phyloP scores from a whole-genome alignment of 37 sponge, comb jelly and placozoan species.

The Cliona cf. orientalis region DNA sequence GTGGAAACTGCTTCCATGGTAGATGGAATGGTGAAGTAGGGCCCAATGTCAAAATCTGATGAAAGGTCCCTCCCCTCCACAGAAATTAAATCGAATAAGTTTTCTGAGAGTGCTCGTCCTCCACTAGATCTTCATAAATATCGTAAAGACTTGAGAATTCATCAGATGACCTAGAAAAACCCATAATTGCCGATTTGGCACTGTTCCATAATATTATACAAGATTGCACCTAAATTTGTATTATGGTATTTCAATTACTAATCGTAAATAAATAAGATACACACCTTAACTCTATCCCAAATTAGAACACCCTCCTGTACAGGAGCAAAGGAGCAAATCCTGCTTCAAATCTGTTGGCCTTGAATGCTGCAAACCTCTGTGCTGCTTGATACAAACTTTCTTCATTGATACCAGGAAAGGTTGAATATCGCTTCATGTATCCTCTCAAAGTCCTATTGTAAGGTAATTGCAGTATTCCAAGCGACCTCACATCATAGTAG shows the following conservation, averaged over 20 bases:
- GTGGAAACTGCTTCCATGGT: conserved; percentile 17
- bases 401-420: conserved; percentile 23
- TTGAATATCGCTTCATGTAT: conserved; percentile 18
- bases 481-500: too few species aligned
- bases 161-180: conserved; percentile 31
- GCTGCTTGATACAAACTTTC: conserved; percentile 8
- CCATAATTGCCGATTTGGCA: conserved; percentile 7
- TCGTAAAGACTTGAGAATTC: conserved; percentile 25
- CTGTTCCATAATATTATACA: conserved; percentile 48
- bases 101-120: conserved; percentile 16
- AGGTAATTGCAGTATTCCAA: too few species aligned
- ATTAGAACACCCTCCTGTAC: conserved; percentile 31
- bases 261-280: not conserved
- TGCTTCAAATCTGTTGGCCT: not conserved
- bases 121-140: conserved; percentile 12
- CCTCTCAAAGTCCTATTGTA: too few species aligned
- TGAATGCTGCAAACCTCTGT: not conserved
- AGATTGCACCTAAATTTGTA: not conserved
- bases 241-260: too few species aligned
- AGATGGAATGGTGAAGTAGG: conserved; percentile 34
- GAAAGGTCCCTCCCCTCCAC: conserved; percentile 18
- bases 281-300: conserved; percentile 32
- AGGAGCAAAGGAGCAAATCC: not conserved
- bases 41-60: conserved; percentile 35
- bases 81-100: conserved; percentile 32